Evolutionary conservation across 2,888 invertebrate species (phyloP), one percentile per base, ranked within the genome.

Genomic region (Hemithea aestivaria): DNA sequence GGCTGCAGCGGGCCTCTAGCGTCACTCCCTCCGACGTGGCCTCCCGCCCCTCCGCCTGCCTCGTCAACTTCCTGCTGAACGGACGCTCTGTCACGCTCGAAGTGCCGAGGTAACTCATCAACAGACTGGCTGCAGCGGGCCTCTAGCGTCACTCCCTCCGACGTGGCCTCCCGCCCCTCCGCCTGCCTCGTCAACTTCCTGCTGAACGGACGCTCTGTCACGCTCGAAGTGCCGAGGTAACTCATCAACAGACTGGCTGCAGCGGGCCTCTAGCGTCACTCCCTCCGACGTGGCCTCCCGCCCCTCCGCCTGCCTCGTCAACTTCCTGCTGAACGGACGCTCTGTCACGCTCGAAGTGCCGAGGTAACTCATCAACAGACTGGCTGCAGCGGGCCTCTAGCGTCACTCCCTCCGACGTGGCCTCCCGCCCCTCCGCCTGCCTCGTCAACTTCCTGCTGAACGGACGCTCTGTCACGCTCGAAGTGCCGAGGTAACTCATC

Each of bases 1-100:
- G 7, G n/a, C 7, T 79, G 95, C 93, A 66, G 95, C 93, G 93
- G 95, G 0, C 93, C 93, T 0, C 93, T 96, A 75, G 97, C 43
- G 96, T 98, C 11, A 98, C 98, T 0, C 98, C 98, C 0, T 96
- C 97, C 0, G 97, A 98, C 79, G 97, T 98, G 0, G 98, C 97
- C 53, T 97, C 97, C 10, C 90, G 99, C 0, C 99, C 99, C 0
- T 98, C 98, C 0, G 96, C 98, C 0, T 99, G 99, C 72, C 89
- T 99, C 33, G 99, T 98, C 28, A 98, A 98, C 80, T 99, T 99
- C 79, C 85, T 99, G n/a, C 89, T 98, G 0, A 96, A 95, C 64
- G 98, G 98, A 6, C 89, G 96, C n/a, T 95, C 95, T 0, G 96
- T 96, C 7, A 92, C 96, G 88, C 80, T 98, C 30, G 98, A 98